Evolutionary conservation across 2,888 invertebrate species (phyloP), one percentile per base, ranked within the genome.

Genomic region (Drosophila rellima): DNA sequence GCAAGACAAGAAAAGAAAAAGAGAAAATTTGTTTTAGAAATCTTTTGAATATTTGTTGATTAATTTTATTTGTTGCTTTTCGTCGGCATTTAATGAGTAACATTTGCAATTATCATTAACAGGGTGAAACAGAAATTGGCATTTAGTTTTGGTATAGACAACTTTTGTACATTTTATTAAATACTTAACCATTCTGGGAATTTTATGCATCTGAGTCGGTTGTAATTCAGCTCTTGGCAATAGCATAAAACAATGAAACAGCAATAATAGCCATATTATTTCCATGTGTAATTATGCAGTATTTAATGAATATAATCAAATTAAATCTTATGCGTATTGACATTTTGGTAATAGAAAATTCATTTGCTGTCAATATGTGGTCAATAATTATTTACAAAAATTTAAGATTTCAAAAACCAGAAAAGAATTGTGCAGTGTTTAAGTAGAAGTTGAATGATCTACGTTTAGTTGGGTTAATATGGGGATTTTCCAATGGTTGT

Each of bases 371-470:
- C 39, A 18, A 18, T 39, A 4, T 11, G 3, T 18, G 5, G 7
- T 1, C 17, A 18, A 11, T 18, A 18, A 7, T 13, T 42, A 13
- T 42, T 37, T 40, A 26, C 26, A 18, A n/a, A n/a, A 33, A 33
- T 48, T 18, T 18, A 18, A 18, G 5, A 7, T 33, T 18, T n/a
- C n/a, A n/a, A n/a, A n/a, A n/a, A n/a, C n/a, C n/a, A n/a, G n/a
- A n/a, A n/a, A n/a, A n/a, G n/a, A n/a, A n/a, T n/a, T n/a, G n/a
- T n/a, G n/a, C 7, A 15, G 8, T 33, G 15, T 29, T 18, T 65
- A 65, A 33, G 37, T 52, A 39, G 15, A 52, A 52, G 11, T 39
- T 39, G 11, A 39, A 52, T 15, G 11, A 13, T 39, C 11, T 26
- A 18, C n/a, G 20, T n/a, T 35, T 37, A 37, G n/a, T 10, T 35